Conservation (phyloP, 2,113 vertebrate genomes). For the Scomber colias region DNA sequence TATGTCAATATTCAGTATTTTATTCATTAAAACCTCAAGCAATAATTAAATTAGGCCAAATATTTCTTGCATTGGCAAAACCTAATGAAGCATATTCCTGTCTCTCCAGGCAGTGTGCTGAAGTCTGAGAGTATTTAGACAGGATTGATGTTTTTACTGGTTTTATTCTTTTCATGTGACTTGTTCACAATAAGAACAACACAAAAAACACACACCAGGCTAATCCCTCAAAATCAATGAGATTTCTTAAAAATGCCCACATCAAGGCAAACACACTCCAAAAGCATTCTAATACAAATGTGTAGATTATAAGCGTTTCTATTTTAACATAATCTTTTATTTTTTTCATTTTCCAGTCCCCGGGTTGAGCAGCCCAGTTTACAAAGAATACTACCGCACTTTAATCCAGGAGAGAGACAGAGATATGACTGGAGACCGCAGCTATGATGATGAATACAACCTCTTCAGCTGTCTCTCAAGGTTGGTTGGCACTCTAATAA, state of each 20-base stretch:
- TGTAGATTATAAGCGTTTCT: background rate
- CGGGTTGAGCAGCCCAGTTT: conserved; percentile 72
- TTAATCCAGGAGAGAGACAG: conserved; percentile 83
- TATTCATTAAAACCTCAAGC: background rate
- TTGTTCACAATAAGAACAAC: background rate
- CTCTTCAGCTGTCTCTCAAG: conserved; percentile 93
- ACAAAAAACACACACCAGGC: background rate
- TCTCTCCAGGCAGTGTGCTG: too few relatives aligned
- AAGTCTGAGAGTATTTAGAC: background rate
- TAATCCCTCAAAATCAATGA: background rate
- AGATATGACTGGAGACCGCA: conserved; percentile 70
- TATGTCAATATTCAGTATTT: background rate
- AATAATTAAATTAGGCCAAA: background rate
- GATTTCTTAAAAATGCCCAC: background rate
- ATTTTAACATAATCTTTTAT: background rate
- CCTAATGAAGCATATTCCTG: background rate
- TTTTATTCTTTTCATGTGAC: background rate
- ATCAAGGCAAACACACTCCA: background rate
- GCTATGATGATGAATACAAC: conserved; percentile 83
- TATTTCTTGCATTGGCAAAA: background rate
- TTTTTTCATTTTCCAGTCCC: conserved; percentile 53
- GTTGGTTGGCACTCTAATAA: conserved; percentile 55
- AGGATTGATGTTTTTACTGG: background rate
- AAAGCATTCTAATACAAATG: background rate
- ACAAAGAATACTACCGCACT: conserved; percentile 81